Conservation (phyloP, 2,888 invertebrate genomes). For the Hirtodrosophila cameraria region DNA sequence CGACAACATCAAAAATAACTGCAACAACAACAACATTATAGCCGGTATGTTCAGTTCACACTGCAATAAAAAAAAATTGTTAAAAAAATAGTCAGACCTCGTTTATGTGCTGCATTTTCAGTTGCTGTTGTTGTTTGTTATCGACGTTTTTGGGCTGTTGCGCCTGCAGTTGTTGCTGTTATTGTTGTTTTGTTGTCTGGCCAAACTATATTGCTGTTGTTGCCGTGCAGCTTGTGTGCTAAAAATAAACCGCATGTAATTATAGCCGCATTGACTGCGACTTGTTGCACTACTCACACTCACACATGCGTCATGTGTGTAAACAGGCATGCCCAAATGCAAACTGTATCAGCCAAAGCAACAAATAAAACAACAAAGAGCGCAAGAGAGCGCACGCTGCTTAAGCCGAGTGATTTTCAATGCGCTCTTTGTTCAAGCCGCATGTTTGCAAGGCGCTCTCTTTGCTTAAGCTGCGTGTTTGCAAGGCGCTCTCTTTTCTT, state of each 20-base stretch:
- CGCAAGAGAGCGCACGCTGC: slow-evolving; percentile 40
- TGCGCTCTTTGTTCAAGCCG: slow-evolving; percentile 17
- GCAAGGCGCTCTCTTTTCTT: slow-evolving; percentile 34
- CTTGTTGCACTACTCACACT: slow-evolving; percentile 65
- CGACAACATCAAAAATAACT: slow-evolving; percentile 14
- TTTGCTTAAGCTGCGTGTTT: slow-evolving; percentile 3
- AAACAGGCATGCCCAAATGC: slow-evolving; percentile 36
- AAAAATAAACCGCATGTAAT: slow-evolving; percentile 66
- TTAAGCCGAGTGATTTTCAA: neutral
- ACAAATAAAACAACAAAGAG: slow-evolving; percentile 20
- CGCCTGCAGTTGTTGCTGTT: slow-evolving; percentile 15
- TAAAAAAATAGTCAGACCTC: slow-evolving; percentile 53
- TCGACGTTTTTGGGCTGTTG: slow-evolving; percentile 51
- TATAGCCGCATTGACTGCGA: slow-evolving; percentile 57
- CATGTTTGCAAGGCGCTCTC: slow-evolving; percentile 30
- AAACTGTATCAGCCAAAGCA: slow-evolving; percentile 24
- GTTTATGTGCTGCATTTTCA: slow-evolving; percentile 60
- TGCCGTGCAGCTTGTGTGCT: slow-evolving; percentile 45
- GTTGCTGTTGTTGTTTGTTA: slow-evolving; percentile 38
- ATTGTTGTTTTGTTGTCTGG: slow-evolving; percentile 11
- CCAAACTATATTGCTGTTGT: slow-evolving; percentile 28
- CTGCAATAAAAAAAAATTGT: slow-evolving; percentile 26
- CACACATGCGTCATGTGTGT: slow-evolving; percentile 1
- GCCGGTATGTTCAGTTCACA: slow-evolving; percentile 49
- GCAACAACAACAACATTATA: slow-evolving; percentile 26